Percentiles rank a stretch among this genome's conserved stretches.
Evolutionary conservation across 2,797 vertebrate species (phyloP).

Genomic region (Poeciliopsis turneri): DNA sequence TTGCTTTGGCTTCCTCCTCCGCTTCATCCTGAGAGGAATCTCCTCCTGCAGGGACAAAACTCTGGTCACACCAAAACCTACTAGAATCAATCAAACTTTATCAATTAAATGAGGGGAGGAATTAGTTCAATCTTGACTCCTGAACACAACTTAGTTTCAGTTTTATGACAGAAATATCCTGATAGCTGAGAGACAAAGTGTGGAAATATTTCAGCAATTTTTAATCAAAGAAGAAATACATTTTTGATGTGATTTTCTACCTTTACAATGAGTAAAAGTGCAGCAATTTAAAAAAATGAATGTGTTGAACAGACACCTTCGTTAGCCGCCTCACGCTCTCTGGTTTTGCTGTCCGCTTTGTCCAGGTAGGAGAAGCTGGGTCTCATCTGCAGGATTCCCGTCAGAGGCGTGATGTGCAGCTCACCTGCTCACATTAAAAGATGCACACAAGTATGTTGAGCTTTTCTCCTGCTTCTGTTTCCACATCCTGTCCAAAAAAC

Average conservation of each 20-base stretch:
- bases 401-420: constrained; percentile 94
- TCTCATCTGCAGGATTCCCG: constrained; percentile 96
- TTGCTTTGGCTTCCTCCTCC: constrained; percentile 95
- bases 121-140: background rate
- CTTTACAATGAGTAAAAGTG: background rate
- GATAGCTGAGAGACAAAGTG: background rate
- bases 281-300: background rate
- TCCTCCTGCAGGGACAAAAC: constrained; percentile 81
- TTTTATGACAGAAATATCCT: background rate
- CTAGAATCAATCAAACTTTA: background rate
- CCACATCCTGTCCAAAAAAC: no score
- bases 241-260: background rate
- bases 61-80: background rate
- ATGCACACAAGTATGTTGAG: no score
- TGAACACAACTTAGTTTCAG: background rate
- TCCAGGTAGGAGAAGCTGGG: constrained; percentile 97
- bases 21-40: constrained; percentile 99
- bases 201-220: background rate
- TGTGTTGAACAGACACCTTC: constrained; percentile 81
- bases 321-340: constrained; percentile 93
- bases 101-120: background rate
- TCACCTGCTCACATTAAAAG: constrained; percentile 82
- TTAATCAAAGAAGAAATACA: background rate
- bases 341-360: constrained; percentile 93
- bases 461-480: no score